phyloP scores from a whole-genome alignment of 2,888 invertebrate species.

The Caenorhabditis sinica region DNA sequence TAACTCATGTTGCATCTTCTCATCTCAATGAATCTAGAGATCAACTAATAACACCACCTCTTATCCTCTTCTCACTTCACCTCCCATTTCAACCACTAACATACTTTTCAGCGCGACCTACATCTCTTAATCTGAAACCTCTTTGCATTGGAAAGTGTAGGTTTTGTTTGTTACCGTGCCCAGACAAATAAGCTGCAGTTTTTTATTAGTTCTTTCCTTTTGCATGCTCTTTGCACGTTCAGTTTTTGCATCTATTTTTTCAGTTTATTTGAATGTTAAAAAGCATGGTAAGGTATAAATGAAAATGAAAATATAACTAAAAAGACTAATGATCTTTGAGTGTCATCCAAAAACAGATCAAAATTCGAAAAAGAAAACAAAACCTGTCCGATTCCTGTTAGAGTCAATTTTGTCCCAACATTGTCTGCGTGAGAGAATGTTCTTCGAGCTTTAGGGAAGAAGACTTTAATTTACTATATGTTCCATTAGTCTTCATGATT shows the following conservation, averaged over 20 bases:
- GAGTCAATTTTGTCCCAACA: slow-evolving; percentile 48
- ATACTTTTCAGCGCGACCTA: slow-evolving; percentile 92
- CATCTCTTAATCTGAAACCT: slow-evolving; percentile 95
- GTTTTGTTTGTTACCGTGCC: slow-evolving; percentile 71
- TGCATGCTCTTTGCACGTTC: slow-evolving; percentile 58
- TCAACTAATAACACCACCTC: slow-evolving; percentile 12
- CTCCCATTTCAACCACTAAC: slow-evolving; percentile 68
- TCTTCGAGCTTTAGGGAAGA: slow-evolving; percentile 44
- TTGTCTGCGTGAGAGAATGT: slow-evolving; percentile 61
- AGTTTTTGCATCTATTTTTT: slow-evolving; percentile 53
- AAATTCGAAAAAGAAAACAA: slow-evolving; percentile 5
- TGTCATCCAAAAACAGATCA: not conserved
- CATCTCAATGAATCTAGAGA: slow-evolving; percentile 6
- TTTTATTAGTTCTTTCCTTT: slow-evolving; percentile 57
- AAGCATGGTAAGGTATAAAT: slow-evolving; percentile 32
- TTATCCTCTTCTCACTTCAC: slow-evolving; percentile 44
- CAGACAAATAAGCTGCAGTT: slow-evolving; percentile 56
- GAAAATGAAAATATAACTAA: not conserved
- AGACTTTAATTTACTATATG: slow-evolving; percentile 40
- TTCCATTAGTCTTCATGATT: slow-evolving; percentile 37
- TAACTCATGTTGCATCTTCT: slow-evolving; percentile 31
- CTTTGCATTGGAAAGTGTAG: slow-evolving; percentile 78
- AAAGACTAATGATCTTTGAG: not conserved
- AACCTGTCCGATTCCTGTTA: slow-evolving; percentile 38
- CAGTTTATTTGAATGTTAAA: slow-evolving; percentile 44